Evolutionary conservation across 2,888 invertebrate genomes (phyloP).

Genomic region (Drosophila rellima): DNA sequence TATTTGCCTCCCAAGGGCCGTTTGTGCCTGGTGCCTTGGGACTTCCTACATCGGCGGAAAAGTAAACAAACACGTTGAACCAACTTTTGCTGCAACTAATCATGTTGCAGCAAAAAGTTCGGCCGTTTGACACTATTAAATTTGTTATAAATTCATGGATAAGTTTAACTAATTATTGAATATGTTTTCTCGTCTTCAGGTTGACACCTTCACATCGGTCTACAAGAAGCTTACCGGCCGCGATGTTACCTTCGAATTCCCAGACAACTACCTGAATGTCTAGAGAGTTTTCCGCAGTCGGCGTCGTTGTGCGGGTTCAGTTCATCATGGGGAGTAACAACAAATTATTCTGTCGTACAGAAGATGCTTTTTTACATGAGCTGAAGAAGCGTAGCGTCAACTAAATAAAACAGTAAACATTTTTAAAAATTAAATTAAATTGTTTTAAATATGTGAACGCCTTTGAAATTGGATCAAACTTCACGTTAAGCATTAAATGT

Average conservation of each 20-base stretch:
- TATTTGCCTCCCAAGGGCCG: no score
- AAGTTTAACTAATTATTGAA: slow-evolving; percentile 24
- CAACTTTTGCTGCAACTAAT: slow-evolving; percentile 25
- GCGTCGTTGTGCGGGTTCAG: slow-evolving; percentile 49
- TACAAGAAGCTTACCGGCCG: slow-evolving; percentile 99
- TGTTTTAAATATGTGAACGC: slow-evolving; percentile 26
- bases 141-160: not conserved
- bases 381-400: slow-evolving; percentile 71
- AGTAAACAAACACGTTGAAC: slow-evolving; percentile 51
- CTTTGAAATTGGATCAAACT: slow-evolving; percentile 19
- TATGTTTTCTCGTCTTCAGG: slow-evolving; percentile 88
- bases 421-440: slow-evolving; percentile 66
- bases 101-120: slow-evolving; percentile 33
- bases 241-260: slow-evolving; percentile 99
- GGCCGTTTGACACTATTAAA: slow-evolving; percentile 41
- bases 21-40: slow-evolving; percentile 70
- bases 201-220: slow-evolving; percentile 98
- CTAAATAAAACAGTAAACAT: slow-evolving; percentile 75
- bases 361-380: slow-evolving; percentile 65
- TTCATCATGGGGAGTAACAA: slow-evolving; percentile 53
- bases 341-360: slow-evolving; percentile 81
- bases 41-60: slow-evolving; percentile 82
- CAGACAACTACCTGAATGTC: slow-evolving; percentile 96
- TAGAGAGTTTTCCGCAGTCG: slow-evolving; percentile 67
- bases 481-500: slow-evolving; percentile 23